Evolutionary conservation across 23 tunicate genomes (phyloP), one percentile per base, ranked within the genome.

Genomic region (Diplosoma virens): DNA sequence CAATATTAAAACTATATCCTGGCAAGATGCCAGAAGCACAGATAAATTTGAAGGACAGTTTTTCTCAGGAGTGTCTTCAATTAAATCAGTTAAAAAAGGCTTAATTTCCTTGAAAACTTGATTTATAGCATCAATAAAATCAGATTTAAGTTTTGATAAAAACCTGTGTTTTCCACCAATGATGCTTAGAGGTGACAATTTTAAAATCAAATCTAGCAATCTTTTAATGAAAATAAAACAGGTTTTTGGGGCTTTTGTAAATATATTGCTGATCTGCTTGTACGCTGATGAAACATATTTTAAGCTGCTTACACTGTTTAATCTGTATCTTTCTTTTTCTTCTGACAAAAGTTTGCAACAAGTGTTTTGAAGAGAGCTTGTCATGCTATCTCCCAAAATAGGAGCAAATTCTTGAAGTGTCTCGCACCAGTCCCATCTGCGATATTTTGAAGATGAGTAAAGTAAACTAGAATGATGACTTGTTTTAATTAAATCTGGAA

Each of bases 401-500:
- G 92, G 84, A n/a, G 71, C 84, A 3, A 86, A 66, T 29, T 86
- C 92, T 78, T 71, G 71, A 1, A 86, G 30, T 17, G 72, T 66
- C 46, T 79, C 84, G 48, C 56, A 48, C 84, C 84, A 79, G 1
- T 66, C 76, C 84, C 84, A 79, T 50, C 50, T 30, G 1, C 22
- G 3, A 48, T 6, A 33, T 3, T 31, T 32, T 7, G 58, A 6
- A 2, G 27, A 47, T 48, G 79, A 32, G 14, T 67, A 45, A 29
- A 52, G 9, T 26, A 55, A 37, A 3, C 55, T 16, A 28, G 78
- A 50, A 26, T 82, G 81, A 20, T 89, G 96, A 37, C 96, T 89
- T 31, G 96, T 83, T 32, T 75, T 82, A 30, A 89, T 66, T 20
- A 89, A 35, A 47, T 89, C 88, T 1, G 96, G 87, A 82, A 78